phyloP scores from a whole-genome alignment of 2,113 vertebrate genomes.

The Psittacus erithacus region DNA sequence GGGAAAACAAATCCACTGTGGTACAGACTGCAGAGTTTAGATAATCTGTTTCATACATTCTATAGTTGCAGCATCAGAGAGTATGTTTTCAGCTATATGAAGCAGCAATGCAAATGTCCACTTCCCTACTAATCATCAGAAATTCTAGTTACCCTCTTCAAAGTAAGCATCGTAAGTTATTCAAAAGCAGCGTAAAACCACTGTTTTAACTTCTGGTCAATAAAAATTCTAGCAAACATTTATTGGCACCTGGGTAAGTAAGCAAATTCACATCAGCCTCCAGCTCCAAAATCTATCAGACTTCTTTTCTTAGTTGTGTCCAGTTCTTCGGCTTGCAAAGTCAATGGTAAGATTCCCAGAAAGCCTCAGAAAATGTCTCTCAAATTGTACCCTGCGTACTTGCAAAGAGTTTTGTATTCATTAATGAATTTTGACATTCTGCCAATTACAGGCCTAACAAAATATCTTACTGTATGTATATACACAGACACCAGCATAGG shows the following conservation, averaged over 20 bases:
- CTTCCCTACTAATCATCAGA: background rate
- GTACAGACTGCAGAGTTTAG: background rate
- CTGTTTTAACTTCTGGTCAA: background rate
- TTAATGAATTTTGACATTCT: background rate
- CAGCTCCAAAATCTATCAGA: background rate
- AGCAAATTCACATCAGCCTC: background rate
- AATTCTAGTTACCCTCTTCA: constrained; percentile 1
- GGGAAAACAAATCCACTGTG: background rate
- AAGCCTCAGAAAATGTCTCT: background rate
- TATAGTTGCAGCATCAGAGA: background rate
- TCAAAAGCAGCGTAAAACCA: background rate
- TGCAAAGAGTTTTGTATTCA: background rate
- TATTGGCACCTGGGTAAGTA: constrained; percentile 31
- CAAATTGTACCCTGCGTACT: background rate
- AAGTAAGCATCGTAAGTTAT: background rate
- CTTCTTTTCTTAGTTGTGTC: background rate
- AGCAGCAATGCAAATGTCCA: background rate
- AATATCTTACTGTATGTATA: background rate
- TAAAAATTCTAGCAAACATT: background rate
- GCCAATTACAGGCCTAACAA: background rate
- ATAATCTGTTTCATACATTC: background rate
- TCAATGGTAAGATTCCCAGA: background rate
- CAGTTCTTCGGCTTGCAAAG: background rate
- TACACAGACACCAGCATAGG: constrained; percentile 34
- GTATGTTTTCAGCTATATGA: background rate